These are phyloP conservation scores for Argya squamiceps DNA, from an alignment of 2,797 vertebrate species.

Conservation along the genomic window DNA sequence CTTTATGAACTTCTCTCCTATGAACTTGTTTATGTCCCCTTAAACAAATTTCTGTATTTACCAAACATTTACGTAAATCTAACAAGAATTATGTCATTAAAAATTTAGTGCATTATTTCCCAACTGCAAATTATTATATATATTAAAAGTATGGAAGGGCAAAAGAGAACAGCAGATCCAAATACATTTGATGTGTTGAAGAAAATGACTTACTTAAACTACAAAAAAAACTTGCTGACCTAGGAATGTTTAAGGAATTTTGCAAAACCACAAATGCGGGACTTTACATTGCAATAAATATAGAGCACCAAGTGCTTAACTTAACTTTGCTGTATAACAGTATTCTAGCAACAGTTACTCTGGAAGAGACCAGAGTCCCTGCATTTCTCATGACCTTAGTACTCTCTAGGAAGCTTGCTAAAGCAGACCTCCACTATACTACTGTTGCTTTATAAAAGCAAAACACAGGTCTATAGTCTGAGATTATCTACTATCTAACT, in stretches of 20 bases:
- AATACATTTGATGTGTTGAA: background rate
- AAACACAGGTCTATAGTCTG: background rate
- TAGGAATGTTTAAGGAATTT: background rate
- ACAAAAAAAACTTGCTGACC: background rate
- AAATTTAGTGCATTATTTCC: background rate
- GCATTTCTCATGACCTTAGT: background rate
- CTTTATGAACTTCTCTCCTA: background rate
- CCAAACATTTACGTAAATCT: background rate
- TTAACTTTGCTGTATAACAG: background rate
- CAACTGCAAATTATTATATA: background rate
- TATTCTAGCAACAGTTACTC: background rate
- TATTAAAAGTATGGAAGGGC: background rate
- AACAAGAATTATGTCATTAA: background rate
- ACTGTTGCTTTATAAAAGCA: background rate
- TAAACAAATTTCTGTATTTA: background rate
- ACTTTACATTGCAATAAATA: background rate
- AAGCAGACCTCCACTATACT: background rate
- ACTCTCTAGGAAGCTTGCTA: background rate
- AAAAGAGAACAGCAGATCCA: background rate
- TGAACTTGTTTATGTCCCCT: background rate
- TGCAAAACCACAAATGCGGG: background rate
- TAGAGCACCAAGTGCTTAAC: rapidly evolving
- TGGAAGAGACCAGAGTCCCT: background rate
- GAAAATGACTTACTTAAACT: background rate
- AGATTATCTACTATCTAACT: background rate